These are phyloP conservation scores for Anthonomus grandis DNA, from an alignment of 1,140 invertebrate genomes.

Conservation along the genomic window DNA sequence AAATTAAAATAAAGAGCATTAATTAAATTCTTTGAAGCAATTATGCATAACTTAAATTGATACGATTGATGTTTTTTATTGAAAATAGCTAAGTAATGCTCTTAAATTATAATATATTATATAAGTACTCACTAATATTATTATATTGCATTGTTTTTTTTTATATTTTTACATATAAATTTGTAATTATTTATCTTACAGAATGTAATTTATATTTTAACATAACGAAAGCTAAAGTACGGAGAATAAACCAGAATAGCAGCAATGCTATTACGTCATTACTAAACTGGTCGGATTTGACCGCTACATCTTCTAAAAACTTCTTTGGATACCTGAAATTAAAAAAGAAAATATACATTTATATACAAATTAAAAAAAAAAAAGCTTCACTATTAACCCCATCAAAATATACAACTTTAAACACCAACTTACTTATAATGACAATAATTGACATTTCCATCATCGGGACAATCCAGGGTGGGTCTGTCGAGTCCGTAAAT, in stretches of 20 bases:
- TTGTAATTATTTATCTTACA: constrained; percentile 48
- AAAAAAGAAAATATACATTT: too few relatives aligned
- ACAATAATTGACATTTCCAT: constrained; percentile 70
- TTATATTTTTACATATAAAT: too few relatives aligned
- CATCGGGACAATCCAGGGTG: constrained; percentile 59
- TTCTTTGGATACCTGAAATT: constrained; percentile 66
- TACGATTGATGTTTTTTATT: too few relatives aligned
- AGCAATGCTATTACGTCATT: constrained; percentile 74
- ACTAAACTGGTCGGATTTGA: constrained; percentile 77
- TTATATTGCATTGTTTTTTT: too few relatives aligned
- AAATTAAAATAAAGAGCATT: too few relatives aligned
- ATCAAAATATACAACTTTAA: too few relatives aligned
- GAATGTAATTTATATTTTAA: constrained; percentile 74
- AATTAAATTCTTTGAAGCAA: too few relatives aligned
- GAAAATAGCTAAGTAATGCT: too few relatives aligned
- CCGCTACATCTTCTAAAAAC: constrained; percentile 76
- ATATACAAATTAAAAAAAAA: too few relatives aligned
- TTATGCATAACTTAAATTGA: too few relatives aligned
- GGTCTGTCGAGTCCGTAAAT: constrained; percentile 76
- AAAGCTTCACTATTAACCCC: neutral
- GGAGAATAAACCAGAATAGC: constrained; percentile 66
- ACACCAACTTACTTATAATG: constrained; percentile 62
- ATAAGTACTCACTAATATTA: too few relatives aligned
- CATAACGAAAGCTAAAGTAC: constrained; percentile 72
- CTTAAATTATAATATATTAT: too few relatives aligned